A percentile compares a stretch with the other conserved stretches of the same genome.
Conservation (phyloP, 2,113 vertebrate genomes). For the human region DNA sequence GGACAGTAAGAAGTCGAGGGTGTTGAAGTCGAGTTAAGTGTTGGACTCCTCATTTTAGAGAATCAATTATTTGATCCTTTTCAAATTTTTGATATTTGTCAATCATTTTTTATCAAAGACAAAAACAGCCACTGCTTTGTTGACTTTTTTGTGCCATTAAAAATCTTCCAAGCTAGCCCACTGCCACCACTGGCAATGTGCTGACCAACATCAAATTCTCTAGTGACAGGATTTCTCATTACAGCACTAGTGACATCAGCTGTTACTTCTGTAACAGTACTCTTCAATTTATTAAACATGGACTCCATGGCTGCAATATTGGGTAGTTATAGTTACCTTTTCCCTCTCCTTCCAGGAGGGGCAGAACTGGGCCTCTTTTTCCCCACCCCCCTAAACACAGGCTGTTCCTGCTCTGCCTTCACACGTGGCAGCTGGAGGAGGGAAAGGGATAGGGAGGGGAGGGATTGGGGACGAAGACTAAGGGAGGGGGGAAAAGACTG, state of each 20-base stretch:
- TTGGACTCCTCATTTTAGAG: conserved; percentile 94
- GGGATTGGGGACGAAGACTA: too few relatives aligned
- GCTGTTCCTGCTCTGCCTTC: too few relatives aligned
- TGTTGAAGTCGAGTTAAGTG: conserved; percentile 96
- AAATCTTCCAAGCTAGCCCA: conserved; percentile 97
- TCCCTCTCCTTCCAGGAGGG: too few relatives aligned
- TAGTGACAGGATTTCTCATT: conserved; percentile 98
- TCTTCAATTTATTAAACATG: conserved; percentile 98
- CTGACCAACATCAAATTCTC: conserved; percentile 97
- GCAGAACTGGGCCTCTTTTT: too few relatives aligned
- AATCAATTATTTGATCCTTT: conserved; percentile 97
- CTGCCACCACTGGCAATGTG: conserved; percentile 97
- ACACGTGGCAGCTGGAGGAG: too few relatives aligned
- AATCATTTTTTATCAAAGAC: conserved; percentile 98
- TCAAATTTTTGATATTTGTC: conserved; percentile 98
- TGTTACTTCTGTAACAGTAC: conserved; percentile 97
- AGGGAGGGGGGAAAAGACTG: too few relatives aligned
- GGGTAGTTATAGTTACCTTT: background rate
- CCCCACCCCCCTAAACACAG: too few relatives aligned
- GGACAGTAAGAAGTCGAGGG: conserved; percentile 96
- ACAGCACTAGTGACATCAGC: conserved; percentile 98
- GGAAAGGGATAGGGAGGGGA: too few relatives aligned
- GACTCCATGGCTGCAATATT: conserved; percentile 92
- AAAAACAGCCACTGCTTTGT: conserved; percentile 99
- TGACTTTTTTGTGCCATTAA: conserved; percentile 98